A percentile compares a stretch with the other conserved stretches of the same genome.
Conservation (phyloP, 2,888 invertebrate species). For the Abrostola triplasia region DNA sequence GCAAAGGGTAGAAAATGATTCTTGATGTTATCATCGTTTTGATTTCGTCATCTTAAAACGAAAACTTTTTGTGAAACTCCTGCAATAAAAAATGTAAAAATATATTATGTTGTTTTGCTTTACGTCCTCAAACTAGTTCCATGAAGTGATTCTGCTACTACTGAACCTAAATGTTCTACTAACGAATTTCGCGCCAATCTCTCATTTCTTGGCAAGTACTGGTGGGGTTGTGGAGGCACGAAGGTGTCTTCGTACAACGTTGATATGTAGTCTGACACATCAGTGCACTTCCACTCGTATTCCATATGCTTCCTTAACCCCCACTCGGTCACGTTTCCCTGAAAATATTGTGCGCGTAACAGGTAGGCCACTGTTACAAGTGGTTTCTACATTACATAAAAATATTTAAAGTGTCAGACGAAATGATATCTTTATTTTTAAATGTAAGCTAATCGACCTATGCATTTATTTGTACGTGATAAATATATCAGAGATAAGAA, state of each 20-base stretch:
- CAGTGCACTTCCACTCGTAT: constrained; percentile 84
- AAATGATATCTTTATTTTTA: too few relatives aligned
- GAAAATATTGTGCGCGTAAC: constrained; percentile 9
- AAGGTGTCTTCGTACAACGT: constrained; percentile 79
- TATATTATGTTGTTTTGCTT: constrained; percentile 47
- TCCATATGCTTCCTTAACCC: constrained; percentile 76
- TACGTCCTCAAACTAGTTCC: neutral
- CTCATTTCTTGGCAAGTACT: constrained; percentile 73
- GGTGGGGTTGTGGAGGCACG: constrained; percentile 72
- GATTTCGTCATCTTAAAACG: constrained; percentile 85
- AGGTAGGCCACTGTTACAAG: too few relatives aligned
- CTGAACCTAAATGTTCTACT: constrained; percentile 47
- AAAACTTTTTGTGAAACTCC: constrained; percentile 86
- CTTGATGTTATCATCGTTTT: constrained; percentile 87
- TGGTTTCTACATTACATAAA: too few relatives aligned
- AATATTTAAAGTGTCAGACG: too few relatives aligned
- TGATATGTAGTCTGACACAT: constrained; percentile 78
- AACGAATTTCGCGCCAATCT: constrained; percentile 76
- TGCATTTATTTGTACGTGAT: too few relatives aligned
- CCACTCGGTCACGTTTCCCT: constrained; percentile 86
- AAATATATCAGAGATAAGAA: too few relatives aligned
- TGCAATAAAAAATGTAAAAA: constrained; percentile 80
- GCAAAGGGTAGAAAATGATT: constrained; percentile 84
- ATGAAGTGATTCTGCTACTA: constrained; percentile 23
- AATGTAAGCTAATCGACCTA: too few relatives aligned